Percentiles rank a stretch among this genome's conserved stretches.
Evolutionary conservation across 2,888 invertebrate species (phyloP).

Genomic region (Euspilapteryx auroguttella): DNA sequence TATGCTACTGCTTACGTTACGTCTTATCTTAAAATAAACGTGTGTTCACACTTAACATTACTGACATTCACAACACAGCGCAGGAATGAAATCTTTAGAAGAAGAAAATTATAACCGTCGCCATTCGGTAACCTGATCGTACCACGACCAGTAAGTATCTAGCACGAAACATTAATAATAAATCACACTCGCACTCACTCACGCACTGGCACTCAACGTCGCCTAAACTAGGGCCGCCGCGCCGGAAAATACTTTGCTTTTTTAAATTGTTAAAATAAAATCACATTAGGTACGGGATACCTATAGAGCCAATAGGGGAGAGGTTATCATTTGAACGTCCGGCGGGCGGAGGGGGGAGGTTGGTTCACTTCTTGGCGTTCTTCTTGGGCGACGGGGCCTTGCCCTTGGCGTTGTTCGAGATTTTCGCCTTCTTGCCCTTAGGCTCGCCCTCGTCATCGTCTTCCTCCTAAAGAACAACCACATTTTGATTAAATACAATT

Average conservation of each 20-base stretch:
- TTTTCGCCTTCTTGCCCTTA: conserved; percentile 78
- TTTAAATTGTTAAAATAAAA: too few relatives aligned
- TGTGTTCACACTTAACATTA: conserved; percentile 36
- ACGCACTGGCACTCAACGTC: not conserved
- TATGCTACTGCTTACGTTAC: conserved; percentile 26
- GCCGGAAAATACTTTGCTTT: too few relatives aligned
- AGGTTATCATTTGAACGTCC: too few relatives aligned
- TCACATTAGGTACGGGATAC: not conserved
- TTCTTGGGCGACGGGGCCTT: conserved; percentile 73
- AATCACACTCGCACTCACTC: conserved; percentile 18
- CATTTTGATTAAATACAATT: too few relatives aligned
- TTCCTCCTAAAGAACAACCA: conserved; percentile 48
- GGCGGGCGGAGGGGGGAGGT: conserved; percentile 10
- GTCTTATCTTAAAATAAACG: conserved; percentile 52
- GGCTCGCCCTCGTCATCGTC: conserved; percentile 78
- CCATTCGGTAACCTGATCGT: conserved; percentile 15
- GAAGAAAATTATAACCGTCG: too few relatives aligned
- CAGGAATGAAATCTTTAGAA: too few relatives aligned
- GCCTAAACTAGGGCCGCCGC: too few relatives aligned
- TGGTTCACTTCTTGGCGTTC: conserved; percentile 62
- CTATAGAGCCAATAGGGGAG: conserved; percentile 23
- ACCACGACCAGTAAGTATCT: conserved; percentile 17
- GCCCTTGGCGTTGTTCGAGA: conserved; percentile 70
- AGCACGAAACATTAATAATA: conserved; percentile 17
- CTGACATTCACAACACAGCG: conserved; percentile 48